Evolutionary conservation across 2,888 invertebrate species (phyloP), one percentile per base, ranked within the genome.

Genomic region (Minunthozetes semirufus): DNA sequence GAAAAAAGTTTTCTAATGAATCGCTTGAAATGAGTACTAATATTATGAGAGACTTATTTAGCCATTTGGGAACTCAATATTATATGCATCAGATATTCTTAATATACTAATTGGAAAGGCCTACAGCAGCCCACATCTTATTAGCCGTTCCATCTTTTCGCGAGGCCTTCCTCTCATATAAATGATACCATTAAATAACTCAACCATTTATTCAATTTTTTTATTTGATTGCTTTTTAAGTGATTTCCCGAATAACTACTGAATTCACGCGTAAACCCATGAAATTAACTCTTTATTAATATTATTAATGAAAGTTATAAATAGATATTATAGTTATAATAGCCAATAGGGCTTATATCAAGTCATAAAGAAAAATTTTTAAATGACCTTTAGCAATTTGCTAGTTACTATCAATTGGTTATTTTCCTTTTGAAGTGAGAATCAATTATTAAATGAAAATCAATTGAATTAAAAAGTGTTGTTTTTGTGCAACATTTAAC

Each of bases 41-140:
- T 70, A 27, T 48, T 70, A 27, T 70, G 70, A 48, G n/a, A 70
- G 48, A 48, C 46, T 70, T 70, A 66, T 66, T 46, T 48, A 42
- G 11, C 15, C 48, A 66, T 33, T 38, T n/a, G 70, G 70, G 25
- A 48, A 70, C 48, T 15, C 27, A 25, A 48, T 70, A 70, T 70
- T 25, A 70, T 70, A 70, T 48, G 42, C 70, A 70, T 70, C 70
- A 70, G 15, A 70, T 70, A 70, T 48, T 70, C 70, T 70, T 70
- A 70, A 70, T 70, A 48, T 22, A 48, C 70, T 70, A 70, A 70
- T 70, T 70, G 70, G 46, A 22, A 68, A 70, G 8, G 48, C 70
- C 70, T 48, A 15, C 17, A 70, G 70, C 22, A 22, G 25, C n/a
- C 48, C 27, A 25, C 46, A 48, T 38, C 70, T 48, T 48, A 70